Conservation (phyloP, 2,113 vertebrate genomes). For the Synodontis membranacea region DNA sequence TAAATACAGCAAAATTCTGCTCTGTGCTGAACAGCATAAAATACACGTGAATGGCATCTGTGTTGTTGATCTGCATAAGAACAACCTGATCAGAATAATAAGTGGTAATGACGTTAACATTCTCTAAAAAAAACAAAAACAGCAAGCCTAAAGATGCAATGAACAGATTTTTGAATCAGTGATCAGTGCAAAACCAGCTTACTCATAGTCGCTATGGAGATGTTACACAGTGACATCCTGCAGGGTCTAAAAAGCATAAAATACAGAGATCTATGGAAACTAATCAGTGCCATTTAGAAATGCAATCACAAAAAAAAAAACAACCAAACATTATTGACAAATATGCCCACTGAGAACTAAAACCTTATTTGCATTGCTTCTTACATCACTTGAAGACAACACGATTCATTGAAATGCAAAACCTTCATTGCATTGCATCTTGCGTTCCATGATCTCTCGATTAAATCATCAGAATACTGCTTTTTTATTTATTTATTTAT, state of each 20-base stretch:
- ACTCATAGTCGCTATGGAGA: not conserved
- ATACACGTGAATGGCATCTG: constrained; percentile 20
- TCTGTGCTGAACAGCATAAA: constrained; percentile 25
- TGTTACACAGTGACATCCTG: not conserved
- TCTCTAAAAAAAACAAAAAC: not conserved
- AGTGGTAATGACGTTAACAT: not conserved
- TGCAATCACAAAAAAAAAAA: not conserved
- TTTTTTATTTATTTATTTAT: not conserved
- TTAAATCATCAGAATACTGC: not conserved
- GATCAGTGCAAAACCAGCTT: not conserved
- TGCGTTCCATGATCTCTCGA: not conserved
- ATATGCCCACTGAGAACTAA: not conserved
- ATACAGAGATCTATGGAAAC: not conserved
- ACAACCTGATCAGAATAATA: constrained; percentile 10
- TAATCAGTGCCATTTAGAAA: not conserved
- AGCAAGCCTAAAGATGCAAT: not conserved
- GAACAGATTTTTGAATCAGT: not conserved
- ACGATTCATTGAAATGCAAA: not conserved
- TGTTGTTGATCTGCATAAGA: constrained; percentile 1
- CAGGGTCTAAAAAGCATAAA: not conserved
- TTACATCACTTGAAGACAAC: not conserved
- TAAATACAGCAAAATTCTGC: constrained; percentile 32
- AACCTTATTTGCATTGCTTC: not conserved
- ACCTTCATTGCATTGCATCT: not conserved
- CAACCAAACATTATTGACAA: not conserved